Conservation (phyloP, 1,140 invertebrate species). For the Leptinotarsa texana region DNA sequence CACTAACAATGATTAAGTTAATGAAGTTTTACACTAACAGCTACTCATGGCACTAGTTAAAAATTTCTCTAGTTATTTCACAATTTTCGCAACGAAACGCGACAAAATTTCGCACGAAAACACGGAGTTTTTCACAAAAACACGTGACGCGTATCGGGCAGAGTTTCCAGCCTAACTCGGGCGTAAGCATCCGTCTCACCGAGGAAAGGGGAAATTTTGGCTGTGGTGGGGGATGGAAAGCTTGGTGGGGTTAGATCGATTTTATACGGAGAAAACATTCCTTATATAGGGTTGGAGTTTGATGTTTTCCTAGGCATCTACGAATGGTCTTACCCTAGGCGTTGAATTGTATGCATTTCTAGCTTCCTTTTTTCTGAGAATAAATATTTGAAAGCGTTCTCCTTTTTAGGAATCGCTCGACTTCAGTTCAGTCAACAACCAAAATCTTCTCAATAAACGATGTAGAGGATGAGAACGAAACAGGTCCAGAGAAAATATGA, state of each 20-base stretch:
- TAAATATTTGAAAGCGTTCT: conserved; percentile 14
- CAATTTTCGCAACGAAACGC: not conserved
- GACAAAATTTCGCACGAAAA: not conserved
- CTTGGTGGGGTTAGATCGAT: conserved; percentile 19
- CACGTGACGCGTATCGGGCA: conserved; percentile 4
- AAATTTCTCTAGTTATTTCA: not conserved
- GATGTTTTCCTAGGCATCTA: conserved; percentile 25
- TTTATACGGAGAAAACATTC: conserved; percentile 19
- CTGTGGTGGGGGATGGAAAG: not conserved
- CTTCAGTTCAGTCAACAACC: not conserved
- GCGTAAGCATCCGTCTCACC: conserved; percentile 10
- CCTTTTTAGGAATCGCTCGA: not conserved
- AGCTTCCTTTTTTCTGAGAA: not conserved
- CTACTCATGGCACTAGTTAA: not conserved
- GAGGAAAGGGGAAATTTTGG: conserved; percentile 12
- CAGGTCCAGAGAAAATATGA: no score
- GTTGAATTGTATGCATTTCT: conserved; percentile 18
- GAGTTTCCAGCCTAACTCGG: conserved; percentile 17
- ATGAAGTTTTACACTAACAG: no score
- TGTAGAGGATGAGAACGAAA: no score
- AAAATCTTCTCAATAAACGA: not conserved
- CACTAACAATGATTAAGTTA: not conserved
- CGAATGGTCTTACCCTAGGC: conserved; percentile 24
- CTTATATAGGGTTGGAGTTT: conserved; percentile 16
- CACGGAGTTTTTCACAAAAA: not conserved